Base-by-base conservation (phyloP, 2,888 invertebrate genomes). In the Lasioglossum calceatum region DNA sequence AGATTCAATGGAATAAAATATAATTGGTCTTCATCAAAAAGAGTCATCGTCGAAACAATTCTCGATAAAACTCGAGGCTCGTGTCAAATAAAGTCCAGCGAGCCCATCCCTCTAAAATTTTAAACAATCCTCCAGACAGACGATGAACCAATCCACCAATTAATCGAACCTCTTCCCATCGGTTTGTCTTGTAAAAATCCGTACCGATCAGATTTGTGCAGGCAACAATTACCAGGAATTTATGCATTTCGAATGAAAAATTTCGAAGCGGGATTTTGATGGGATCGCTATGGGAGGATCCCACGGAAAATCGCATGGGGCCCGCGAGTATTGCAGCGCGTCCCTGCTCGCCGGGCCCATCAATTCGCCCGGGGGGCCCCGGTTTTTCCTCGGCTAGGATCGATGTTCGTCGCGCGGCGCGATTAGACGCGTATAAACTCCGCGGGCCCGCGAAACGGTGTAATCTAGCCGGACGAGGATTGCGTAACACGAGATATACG, bases 401-500 rank as follows among this genome's bases (percentile, higher is more conserved):
- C 42, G 72, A 77, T 72, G 81, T 50, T 75, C 74, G 50, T 75
- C 74, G 70, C 82, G 77, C 73, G 27, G 77, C 73, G 77, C 73
- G 73, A 73, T 70, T 54, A 78, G 70, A 42, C 36, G 77, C 54
- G 70, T 39, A 70, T 70, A 50, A 54, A 78, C 50, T 54, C 70
- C 39, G 70, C 70, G 72, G 39, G 70, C 70, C 77, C 70, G 70
- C 80, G 86, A 81, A 86, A 87, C 81, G 81, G 86, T 78, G 86
- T 83, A 86, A 87, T 87, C 87, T 81, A 81, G 79, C 77, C 80
- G 67, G 70, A 78, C 80, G 42, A 79, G 83, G 67, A 79, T 87
- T 87, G 80, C 83, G 86, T 86, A 87, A 87, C 86, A 70, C 64
- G 81, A 86, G 83, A 86, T 87, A 87, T 87, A 86, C 83, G 85